A percentile compares a stretch with the other conserved stretches of the same genome.
Evolutionary conservation across 1,140 invertebrate species (phyloP).

Genomic region (Brachionus paranguensis): DNA sequence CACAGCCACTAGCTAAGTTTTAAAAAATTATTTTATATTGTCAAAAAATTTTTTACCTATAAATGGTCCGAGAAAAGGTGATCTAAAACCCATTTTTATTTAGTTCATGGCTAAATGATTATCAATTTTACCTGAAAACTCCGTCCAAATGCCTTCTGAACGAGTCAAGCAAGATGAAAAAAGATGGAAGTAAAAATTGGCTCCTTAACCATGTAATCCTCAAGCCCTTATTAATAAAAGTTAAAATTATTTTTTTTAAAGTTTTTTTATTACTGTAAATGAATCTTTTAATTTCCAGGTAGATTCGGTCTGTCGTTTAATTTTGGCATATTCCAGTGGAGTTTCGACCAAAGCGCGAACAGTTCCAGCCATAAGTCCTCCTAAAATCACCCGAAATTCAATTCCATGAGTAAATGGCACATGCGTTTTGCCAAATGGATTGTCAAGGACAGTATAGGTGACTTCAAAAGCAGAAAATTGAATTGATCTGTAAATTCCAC

Average conservation of each 20-base stretch:
- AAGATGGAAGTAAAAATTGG: constrained; percentile 47
- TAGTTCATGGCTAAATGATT: neutral
- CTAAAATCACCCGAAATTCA: constrained; percentile 47
- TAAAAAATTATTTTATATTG: neutral
- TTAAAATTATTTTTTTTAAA: too few relatives aligned
- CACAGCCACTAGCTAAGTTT: constrained; percentile 45
- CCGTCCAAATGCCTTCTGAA: constrained; percentile 47
- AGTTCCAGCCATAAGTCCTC: constrained; percentile 46
- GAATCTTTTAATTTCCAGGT: constrained; percentile 46
- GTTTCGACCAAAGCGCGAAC: constrained; percentile 49
- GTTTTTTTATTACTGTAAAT: constrained; percentile 44
- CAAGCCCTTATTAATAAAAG: constrained; percentile 44
- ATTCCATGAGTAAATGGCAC: constrained; percentile 47
- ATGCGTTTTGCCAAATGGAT: constrained; percentile 44
- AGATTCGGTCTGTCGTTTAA: constrained; percentile 47
- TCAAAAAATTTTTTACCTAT: constrained; percentile 35
- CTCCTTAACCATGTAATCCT: constrained; percentile 48
- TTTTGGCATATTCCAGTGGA: constrained; percentile 52
- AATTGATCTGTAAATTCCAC: constrained; percentile 49
- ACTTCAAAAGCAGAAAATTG: constrained; percentile 54
- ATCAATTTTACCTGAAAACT: constrained; percentile 44
- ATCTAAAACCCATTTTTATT: neutral
- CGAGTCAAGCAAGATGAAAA: constrained; percentile 49
- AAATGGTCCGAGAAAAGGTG: constrained; percentile 49
- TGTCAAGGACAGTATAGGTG: constrained; percentile 48